Evolutionary conservation across 1,140 invertebrate species (phyloP).

Genomic region (Papilio glaucus): DNA sequence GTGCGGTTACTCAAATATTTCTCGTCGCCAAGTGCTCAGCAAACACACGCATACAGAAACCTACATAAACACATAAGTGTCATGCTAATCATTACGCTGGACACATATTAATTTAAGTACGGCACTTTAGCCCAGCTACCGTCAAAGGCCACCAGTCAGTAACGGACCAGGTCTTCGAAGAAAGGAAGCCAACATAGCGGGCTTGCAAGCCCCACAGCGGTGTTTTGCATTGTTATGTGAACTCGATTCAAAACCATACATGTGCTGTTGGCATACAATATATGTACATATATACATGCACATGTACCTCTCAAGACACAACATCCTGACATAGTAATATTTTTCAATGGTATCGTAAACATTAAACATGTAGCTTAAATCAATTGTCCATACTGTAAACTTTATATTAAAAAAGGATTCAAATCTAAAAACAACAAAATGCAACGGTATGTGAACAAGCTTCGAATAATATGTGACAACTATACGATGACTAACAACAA

Average conservation of each 20-base stretch:
- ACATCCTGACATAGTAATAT: not conserved
- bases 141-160: slow-evolving; percentile 62
- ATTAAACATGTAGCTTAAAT: not conserved
- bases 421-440: not conserved
- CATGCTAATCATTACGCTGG: slow-evolving; percentile 71
- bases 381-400: not conserved
- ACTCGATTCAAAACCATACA: slow-evolving; percentile 23
- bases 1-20: slow-evolving; percentile 68
- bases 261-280: not conserved
- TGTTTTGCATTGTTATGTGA: slow-evolving; percentile 43
- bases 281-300: not conserved
- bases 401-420: not conserved
- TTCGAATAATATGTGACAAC: not conserved
- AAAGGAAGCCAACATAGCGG: slow-evolving; percentile 55
- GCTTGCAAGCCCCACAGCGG: slow-evolving; percentile 40
- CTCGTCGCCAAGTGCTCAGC: slow-evolving; percentile 53
- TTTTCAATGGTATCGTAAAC: not conserved
- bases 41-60: slow-evolving; percentile 60
- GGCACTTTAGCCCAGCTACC: slow-evolving; percentile 61
- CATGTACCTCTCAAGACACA: not conserved
- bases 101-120: slow-evolving; percentile 77
- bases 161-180: slow-evolving; percentile 63
- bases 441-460: not conserved
- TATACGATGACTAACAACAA: not conserved
- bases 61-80: slow-evolving; percentile 68